Conservation (phyloP, 2,888 invertebrate genomes). For the Lutraria lutraria region DNA sequence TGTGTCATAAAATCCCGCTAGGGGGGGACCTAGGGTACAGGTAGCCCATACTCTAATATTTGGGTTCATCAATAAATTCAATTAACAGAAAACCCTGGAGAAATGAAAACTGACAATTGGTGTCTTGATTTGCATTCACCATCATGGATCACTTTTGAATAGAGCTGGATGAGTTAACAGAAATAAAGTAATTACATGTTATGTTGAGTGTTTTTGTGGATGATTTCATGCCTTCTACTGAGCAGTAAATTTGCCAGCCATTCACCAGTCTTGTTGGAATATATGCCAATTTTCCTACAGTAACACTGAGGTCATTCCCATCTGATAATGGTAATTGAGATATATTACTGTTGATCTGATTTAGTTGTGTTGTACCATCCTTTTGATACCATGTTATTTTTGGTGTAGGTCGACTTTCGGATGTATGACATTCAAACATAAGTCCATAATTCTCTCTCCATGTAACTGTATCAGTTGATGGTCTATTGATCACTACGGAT, state of each 20-base stretch:
- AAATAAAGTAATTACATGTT: background rate
- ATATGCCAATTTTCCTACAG: background rate
- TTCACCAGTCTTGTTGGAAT: background rate
- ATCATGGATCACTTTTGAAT: too few relatives aligned
- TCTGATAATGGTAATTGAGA: background rate
- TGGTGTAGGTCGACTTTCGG: background rate
- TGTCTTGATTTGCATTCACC: too few relatives aligned
- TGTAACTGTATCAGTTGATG: background rate
- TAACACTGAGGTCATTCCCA: background rate
- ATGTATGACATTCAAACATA: background rate
- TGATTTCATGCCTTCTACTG: background rate
- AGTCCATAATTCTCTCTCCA: background rate
- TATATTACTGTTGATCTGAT: background rate
- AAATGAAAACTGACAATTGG: too few relatives aligned
- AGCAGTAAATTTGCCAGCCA: background rate
- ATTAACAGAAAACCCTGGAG: too few relatives aligned
- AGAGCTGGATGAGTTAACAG: too few relatives aligned
- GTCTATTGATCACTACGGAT: background rate
- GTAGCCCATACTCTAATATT: too few relatives aligned
- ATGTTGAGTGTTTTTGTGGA: background rate
- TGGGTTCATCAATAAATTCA: too few relatives aligned
- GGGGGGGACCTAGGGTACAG: too few relatives aligned
- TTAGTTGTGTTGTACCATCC: background rate
- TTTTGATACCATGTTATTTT: background rate
- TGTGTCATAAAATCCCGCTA: too few relatives aligned